Percentiles rank a stretch among this genome's conserved stretches.
Evolutionary conservation across 2,797 vertebrate genomes (phyloP).

Genomic region (Sebastes nivosus): DNA sequence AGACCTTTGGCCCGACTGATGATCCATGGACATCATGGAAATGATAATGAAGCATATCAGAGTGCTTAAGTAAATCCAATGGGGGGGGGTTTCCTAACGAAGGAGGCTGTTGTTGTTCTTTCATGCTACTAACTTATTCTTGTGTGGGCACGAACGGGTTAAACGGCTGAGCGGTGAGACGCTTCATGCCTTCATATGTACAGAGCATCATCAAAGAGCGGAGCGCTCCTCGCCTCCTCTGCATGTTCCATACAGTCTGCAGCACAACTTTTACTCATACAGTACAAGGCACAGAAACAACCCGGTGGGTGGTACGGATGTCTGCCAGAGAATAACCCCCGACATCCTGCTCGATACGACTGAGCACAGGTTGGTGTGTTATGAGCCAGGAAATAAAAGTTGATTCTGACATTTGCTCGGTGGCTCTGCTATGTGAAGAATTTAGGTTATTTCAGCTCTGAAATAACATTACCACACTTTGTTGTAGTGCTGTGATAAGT

Average conservation of each 20-base stretch:
- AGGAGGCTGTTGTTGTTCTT: slow-evolving; percentile 39
- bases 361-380: slow-evolving; percentile 45
- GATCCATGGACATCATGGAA: slow-evolving; percentile 44
- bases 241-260: slow-evolving; percentile 79
- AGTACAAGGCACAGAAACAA: slow-evolving; percentile 47
- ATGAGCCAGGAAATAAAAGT: slow-evolving; percentile 8
- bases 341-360: slow-evolving; percentile 66
- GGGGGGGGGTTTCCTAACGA: slow-evolving; percentile 43
- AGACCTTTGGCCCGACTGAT: slow-evolving; percentile 18
- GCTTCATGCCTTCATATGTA: slow-evolving; percentile 27
- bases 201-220: slow-evolving; percentile 59
- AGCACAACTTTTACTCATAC: slow-evolving; percentile 57
- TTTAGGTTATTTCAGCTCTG: slow-evolving; percentile 16
- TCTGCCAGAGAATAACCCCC: slow-evolving; percentile 54
- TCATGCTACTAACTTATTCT: slow-evolving; percentile 49
- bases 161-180: slow-evolving; percentile 55
- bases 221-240: slow-evolving; percentile 76
- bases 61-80: slow-evolving; percentile 2
- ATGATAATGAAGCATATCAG: slow-evolving; percentile 18
- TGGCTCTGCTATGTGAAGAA: neutral
- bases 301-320: slow-evolving; percentile 43
- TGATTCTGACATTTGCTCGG: slow-evolving; percentile 7
- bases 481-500: slow-evolving; percentile 30
- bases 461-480: slow-evolving; percentile 13
- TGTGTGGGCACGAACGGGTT: slow-evolving; percentile 81